A percentile compares a stretch with the other conserved stretches of the same genome.
Conservation (phyloP, 1,140 invertebrate species). For the Eufriesea mexicana region DNA sequence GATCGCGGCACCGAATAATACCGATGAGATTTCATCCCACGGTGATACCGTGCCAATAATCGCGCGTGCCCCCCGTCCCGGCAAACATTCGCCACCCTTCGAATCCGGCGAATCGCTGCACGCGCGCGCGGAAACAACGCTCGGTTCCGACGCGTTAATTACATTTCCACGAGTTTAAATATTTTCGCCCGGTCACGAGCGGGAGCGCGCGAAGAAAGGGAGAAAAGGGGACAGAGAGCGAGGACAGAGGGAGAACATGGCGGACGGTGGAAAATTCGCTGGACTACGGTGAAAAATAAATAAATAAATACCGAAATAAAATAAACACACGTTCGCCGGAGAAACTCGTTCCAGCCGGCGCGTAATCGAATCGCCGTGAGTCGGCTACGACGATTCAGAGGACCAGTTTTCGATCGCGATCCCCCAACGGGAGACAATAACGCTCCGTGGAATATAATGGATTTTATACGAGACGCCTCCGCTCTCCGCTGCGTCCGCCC, state of each 20-base stretch:
- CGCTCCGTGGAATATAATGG: constrained; percentile 18
- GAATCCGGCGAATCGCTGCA: background rate
- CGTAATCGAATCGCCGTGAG: constrained; percentile 6
- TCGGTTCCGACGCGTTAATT: constrained; percentile 25
- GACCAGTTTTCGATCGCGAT: constrained; percentile 26
- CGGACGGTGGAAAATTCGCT: constrained; percentile 16
- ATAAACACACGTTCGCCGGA: background rate
- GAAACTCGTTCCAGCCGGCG: constrained; percentile 7
- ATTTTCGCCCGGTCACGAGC: constrained; percentile 5
- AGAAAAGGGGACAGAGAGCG: background rate
- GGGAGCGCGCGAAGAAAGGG: background rate
- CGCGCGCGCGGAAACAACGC: background rate
- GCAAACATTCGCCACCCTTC: constrained; percentile 5
- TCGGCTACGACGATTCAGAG: constrained; percentile 15
- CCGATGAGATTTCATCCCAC: background rate
- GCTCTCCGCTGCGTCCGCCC: background rate
- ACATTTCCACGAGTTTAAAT: constrained; percentile 23
- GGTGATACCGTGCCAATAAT: background rate
- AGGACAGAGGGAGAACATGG: too few relatives aligned
- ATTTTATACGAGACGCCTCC: background rate
- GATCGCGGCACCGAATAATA: background rate
- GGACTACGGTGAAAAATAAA: background rate
- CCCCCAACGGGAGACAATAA: constrained; percentile 15
- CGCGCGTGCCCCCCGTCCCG: background rate
- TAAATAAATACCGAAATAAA: background rate